Evolutionary conservation across 2,797 vertebrate genomes (phyloP), one percentile per base, ranked within the genome.

Genomic region (Mus minutoides): DNA sequence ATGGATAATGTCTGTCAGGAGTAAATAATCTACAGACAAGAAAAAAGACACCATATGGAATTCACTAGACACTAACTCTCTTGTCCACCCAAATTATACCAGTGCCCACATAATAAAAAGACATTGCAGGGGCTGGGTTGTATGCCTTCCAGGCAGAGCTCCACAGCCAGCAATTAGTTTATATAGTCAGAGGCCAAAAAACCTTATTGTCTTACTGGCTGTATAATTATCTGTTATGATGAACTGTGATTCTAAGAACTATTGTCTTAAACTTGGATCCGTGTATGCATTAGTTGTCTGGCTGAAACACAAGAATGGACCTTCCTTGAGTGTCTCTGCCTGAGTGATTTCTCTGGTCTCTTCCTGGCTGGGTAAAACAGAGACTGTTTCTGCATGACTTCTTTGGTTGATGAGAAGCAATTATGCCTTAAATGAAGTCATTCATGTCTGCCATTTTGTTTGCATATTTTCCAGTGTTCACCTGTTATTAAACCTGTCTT

Each of bases 371-470:
- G 93, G 97, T 98, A 98, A 98, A 98, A 98, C 98, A 98, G 98
- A 98, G 98, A 97, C 98, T 98, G 98, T 99, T 99, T 99, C 98
- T 99, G 98, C 98, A 98, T 99, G 98, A 99, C 98, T 99, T 99
- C 98, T 98, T 99, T 98, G 98, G 98, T 98, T 99, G 98, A 99
- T 99, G 98, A 99, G 98, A 98, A 98, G 98, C 98, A 99, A 99
- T 99, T 99, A 99, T 98, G 98, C 97, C 96, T 98, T 98, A 99
- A 99, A 99, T 98, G 98, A 99, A 99, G 98, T 98, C 98, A 99
- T 99, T 99, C 98, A 98, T 98, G 98, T 98, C 98, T 99, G 98
- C 98, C 98, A 99, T 99, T 99, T 99, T 99, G 98, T 99, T 99
- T 99, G 98, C 98, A 98, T 99, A 99, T 98, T 98, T 99, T 98